Evolutionary conservation across 2,113 vertebrate genomes (phyloP).

Genomic region (Nipponia nippon): DNA sequence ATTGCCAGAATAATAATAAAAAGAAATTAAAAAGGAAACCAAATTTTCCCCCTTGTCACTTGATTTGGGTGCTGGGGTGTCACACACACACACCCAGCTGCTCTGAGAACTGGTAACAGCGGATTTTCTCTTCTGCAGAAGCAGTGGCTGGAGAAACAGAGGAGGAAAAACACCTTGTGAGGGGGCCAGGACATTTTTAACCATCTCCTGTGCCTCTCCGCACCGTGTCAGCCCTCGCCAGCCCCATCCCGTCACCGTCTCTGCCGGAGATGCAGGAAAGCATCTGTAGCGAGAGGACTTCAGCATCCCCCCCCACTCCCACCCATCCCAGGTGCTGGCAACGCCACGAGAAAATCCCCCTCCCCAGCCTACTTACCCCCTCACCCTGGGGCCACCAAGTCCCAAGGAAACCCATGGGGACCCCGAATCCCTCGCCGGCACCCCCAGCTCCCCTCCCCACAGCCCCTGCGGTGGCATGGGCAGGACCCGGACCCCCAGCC

Average conservation of each 20-base stretch:
- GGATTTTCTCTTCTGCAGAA: background rate
- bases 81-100: background rate
- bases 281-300: fast-evolving
- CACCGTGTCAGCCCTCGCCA: fast-evolving
- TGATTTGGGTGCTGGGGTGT: fast-evolving
- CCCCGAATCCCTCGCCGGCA: background rate
- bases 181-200: background rate
- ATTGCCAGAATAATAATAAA: background rate
- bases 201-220: background rate
- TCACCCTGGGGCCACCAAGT: background rate
- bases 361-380: background rate
- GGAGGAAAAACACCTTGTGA: background rate
- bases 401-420: background rate
- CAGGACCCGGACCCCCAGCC: background rate
- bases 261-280: background rate
- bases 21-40: background rate
- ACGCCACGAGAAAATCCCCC: background rate
- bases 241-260: background rate
- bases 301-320: background rate
- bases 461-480: fast-evolving
- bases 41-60: background rate
- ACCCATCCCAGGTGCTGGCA: fast-evolving
- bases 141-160: background rate
- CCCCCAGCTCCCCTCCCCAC: fast-evolving
- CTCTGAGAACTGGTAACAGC: background rate